Base-by-base conservation (phyloP, 2,888 invertebrate genomes). In the Metalampra italica region DNA sequence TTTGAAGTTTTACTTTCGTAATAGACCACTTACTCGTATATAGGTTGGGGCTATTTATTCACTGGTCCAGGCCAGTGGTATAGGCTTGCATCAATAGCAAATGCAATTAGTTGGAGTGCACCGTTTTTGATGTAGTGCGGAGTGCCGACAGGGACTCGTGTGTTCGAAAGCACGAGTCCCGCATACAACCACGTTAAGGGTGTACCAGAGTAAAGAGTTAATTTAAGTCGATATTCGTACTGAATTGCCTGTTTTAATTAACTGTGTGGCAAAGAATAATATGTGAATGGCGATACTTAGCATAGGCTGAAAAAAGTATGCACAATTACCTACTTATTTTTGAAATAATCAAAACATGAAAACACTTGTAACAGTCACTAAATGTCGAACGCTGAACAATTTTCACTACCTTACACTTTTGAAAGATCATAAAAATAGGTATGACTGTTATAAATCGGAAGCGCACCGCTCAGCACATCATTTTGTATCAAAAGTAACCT, bases 101-200 rank as follows among this genome's bases (percentile, higher is more conserved):
- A 86, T 75, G 87, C 88, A 88, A 89, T 89, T 89, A 89, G 85
- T 83, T 82, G 75, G 84, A 89, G 88, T 89, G 88, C 84, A 79
- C 63, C 83, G 83, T 87, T 89, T 88, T 88, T 86, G 87, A 89
- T 83, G 84, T 83, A 83, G 83, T 79, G 71, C 76, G 64, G 68
- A 71, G 66, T 74, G 73, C 75, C 67, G 75, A 74, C 71, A 69
- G 62, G 55, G 52, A 62, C 57, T 55, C 52, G 64, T 63, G 67
- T 71, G 70, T 68, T 66, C 52, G 63, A 77, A 72, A 68, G 72
- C 70, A 66, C 61, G 30, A 8, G 32, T 75, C 79, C 77, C 78
- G 82, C 80, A 79, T 75, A 70, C 22, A 67, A 66, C 62, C 63
- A 63, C 61, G 64, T 70, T 71, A 77, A 74, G 74, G 62, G 63